phyloP scores from a whole-genome alignment of 1,140 invertebrate species.

The Ceratina japonica region DNA sequence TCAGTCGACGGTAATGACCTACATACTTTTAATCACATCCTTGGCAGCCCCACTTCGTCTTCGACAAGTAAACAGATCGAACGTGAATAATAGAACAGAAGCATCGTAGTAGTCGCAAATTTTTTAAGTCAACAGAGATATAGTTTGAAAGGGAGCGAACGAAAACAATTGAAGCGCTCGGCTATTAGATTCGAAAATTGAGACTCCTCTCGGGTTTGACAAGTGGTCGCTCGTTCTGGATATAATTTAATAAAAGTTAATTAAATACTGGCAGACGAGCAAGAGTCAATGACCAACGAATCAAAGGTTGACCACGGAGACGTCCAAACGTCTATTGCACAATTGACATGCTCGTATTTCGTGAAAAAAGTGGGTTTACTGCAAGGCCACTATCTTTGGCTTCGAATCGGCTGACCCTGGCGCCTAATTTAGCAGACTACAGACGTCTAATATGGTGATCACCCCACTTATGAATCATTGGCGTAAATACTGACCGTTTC shows the following conservation, averaged over 20 bases:
- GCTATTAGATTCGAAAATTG: constrained; percentile 17
- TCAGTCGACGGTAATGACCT: constrained; percentile 25
- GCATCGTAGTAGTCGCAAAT: not conserved
- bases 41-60: constrained; percentile 16
- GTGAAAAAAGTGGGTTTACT: constrained; percentile 28
- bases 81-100: not conserved
- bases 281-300: constrained; percentile 3
- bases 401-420: constrained; percentile 74
- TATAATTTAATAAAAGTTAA: constrained; percentile 50
- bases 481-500: not conserved
- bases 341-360: constrained; percentile 51
- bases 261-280: constrained; percentile 29
- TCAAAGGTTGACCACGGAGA: not conserved
- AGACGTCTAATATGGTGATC: constrained; percentile 72
- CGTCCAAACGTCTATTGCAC: constrained; percentile 29
- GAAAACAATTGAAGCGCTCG: not conserved
- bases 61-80: constrained; percentile 1
- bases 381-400: constrained; percentile 60
- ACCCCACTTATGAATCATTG: constrained; percentile 43
- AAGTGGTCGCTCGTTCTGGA: constrained; percentile 11
- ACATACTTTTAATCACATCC: constrained; percentile 7
- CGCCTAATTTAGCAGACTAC: constrained; percentile 79
- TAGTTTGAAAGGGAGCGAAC: not conserved
- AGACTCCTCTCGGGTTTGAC: constrained; percentile 17
- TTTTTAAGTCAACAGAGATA: not conserved